A percentile compares a stretch with the other conserved stretches of the same genome.
phyloP scores from a whole-genome alignment of 2,888 invertebrate genomes.

The Drosophila kambysellisi region DNA sequence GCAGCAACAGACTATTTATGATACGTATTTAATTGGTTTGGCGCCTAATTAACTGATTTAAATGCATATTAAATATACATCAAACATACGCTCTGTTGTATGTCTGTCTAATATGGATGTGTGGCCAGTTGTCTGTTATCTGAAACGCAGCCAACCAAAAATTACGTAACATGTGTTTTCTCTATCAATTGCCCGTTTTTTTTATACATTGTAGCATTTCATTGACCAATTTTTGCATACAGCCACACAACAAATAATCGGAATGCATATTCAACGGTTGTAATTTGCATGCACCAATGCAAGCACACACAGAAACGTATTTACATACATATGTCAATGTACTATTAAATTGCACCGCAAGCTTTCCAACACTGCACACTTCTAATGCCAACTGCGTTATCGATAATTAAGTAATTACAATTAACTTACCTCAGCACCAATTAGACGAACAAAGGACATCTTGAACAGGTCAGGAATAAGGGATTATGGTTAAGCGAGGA shows the following conservation, averaged over 20 bases:
- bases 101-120: conserved; percentile 9
- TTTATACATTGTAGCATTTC: conserved; percentile 13
- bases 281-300: conserved; percentile 19
- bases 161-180: conserved; percentile 52
- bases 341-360: neutral
- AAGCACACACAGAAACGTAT: conserved; percentile 2
- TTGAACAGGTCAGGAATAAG: conserved; percentile 33
- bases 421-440: conserved; percentile 82
- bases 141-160: conserved; percentile 32
- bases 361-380: conserved; percentile 20
- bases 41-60: conserved; percentile 22
- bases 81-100: neutral
- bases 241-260: neutral
- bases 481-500: conserved; percentile 43
- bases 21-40: conserved; percentile 39
- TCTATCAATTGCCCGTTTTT: conserved; percentile 20
- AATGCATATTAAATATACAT: conserved; percentile 22
- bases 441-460: conserved; percentile 83
- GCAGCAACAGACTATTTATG: conserved; percentile 24
- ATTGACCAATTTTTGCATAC: conserved; percentile 18
- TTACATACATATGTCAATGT: conserved; percentile 4
- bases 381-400: conserved; percentile 11
- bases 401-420: conserved; percentile 15
- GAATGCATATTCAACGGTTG: neutral
- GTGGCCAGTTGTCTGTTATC: conserved; percentile 39